phyloP scores from a whole-genome alignment of 2,797 vertebrate species.

The Prionace glauca region DNA sequence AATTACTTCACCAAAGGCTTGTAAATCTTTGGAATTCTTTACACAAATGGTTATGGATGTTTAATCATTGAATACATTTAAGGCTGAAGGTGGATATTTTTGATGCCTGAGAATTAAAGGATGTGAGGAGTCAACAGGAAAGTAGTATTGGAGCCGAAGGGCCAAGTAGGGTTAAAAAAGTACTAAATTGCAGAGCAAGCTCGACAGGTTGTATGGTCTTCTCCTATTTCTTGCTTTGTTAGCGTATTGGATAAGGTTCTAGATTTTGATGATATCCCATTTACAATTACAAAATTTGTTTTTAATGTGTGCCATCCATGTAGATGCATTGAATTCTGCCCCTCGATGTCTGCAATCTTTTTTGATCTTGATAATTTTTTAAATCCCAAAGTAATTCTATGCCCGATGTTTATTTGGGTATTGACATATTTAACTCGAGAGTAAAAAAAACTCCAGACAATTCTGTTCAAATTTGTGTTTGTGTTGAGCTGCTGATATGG shows the following conservation, averaged over 20 bases:
- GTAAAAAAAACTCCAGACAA: no score
- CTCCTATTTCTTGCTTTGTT: background rate
- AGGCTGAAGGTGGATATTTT: no score
- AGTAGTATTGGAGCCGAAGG: background rate
- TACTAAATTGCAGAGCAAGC: background rate
- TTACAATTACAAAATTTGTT: background rate
- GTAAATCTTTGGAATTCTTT: no score
- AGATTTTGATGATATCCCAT: background rate
- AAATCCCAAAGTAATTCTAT: background rate
- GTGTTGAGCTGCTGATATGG: background rate
- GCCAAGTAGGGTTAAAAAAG: background rate
- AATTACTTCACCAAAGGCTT: no score
- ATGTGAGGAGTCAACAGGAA: no score
- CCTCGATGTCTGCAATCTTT: background rate
- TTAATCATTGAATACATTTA: no score
- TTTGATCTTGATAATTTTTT: background rate
- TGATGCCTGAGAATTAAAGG: no score
- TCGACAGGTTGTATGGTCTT: background rate
- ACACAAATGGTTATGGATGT: no score
- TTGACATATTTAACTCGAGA: background rate
- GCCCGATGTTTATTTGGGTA: background rate
- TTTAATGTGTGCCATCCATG: background rate
- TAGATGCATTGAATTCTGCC: background rate
- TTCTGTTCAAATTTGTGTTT: background rate
- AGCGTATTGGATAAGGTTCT: background rate